Base-by-base conservation (phyloP, 2,888 invertebrate species). In the Orthosia incerta region DNA sequence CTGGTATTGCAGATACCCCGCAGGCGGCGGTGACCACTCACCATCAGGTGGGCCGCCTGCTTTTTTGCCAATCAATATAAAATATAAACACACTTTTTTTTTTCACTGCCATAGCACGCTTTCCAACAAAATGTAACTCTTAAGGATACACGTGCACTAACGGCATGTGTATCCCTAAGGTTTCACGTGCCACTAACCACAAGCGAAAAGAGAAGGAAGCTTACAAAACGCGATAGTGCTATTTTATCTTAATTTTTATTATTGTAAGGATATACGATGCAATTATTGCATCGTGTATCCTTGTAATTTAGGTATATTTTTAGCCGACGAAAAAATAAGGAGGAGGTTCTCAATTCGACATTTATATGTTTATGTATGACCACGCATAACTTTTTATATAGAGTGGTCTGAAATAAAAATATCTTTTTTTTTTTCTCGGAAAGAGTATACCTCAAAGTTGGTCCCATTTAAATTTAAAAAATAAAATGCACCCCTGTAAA, bases 31-130 rank as follows among this genome's bases (percentile, higher is more conserved):
- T n/a, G 56, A 7, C 74, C 74, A 77, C 59, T 77, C 39, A 77
- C 31, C 77, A 74, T 4, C 77, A 74, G 74, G 74, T 74, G 74
- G 51, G 74, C 74, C 74, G 78, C 74, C 74, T 3, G 74, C 74
- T 77, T 70, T 31, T 13, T 53, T 39, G 50, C 39, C 68, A 57
- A 23, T 51, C 5, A 68, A 57, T 60, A 45, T 23, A 23, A 48
- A 48, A 46, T 39, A 39, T 39, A 15, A n/a, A 48, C 46, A 65
- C 66, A 20, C 45, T 56, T 5, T 51, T 31, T 76, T 39, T 48
- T 45, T 67, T 56, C 71, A 71, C 59, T 4, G 26, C 50, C 50
- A 1, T 59, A 53, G 59, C 77, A 57, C 70, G 74, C 70, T 77
- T 70, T 69, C 23, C 9, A 48, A 31, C 13, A 20, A 51, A 11